Evolutionary conservation across 1,140 invertebrate genomes (phyloP).

Genomic region (Drosophila erecta): DNA sequence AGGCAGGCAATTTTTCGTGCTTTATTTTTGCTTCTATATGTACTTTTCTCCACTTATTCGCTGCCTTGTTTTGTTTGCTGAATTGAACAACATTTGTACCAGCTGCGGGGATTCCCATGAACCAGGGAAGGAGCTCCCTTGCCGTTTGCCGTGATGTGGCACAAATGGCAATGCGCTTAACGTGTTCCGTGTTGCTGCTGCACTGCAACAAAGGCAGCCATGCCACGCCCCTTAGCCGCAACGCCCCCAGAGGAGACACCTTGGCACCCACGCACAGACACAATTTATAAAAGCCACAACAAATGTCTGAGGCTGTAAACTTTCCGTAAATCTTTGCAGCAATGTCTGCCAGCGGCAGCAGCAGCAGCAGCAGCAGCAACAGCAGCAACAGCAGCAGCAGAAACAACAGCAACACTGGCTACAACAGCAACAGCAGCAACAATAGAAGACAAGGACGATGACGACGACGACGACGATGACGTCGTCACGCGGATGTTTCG

Average conservation of each 20-base stretch:
- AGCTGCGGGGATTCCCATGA: conserved; percentile 70
- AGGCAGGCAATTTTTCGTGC: conserved; percentile 21
- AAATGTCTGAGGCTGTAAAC: conserved; percentile 79
- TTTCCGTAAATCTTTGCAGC: conserved; percentile 77
- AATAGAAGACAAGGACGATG: conserved; percentile 26
- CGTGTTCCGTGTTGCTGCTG: conserved; percentile 61
- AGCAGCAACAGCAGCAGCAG: conserved; percentile 19
- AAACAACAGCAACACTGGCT: conserved; percentile 25
- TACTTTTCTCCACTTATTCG: conserved; percentile 3
- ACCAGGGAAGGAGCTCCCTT: neutral
- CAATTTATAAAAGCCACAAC: conserved; percentile 81
- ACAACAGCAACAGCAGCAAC: conserved; percentile 17
- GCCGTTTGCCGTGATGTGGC: conserved; percentile 67
- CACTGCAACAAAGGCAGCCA: conserved; percentile 37
- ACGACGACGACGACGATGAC: conserved; percentile 34
- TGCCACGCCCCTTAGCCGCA: neutral
- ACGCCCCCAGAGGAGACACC: conserved; percentile 32
- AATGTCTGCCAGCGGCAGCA: conserved; percentile 59
- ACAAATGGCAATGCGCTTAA: conserved; percentile 81
- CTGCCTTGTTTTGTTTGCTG: conserved; percentile 28
- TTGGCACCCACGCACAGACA: conserved; percentile 76
- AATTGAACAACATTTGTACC: conserved; percentile 62
- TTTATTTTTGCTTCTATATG: conserved; percentile 6
- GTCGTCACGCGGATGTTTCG: conserved; percentile 49
- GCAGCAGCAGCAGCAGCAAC: conserved; percentile 11